A percentile compares a stretch with the other conserved stretches of the same genome.
phyloP scores from a whole-genome alignment of 2,797 vertebrate genomes.

The Poecilia velifera region DNA sequence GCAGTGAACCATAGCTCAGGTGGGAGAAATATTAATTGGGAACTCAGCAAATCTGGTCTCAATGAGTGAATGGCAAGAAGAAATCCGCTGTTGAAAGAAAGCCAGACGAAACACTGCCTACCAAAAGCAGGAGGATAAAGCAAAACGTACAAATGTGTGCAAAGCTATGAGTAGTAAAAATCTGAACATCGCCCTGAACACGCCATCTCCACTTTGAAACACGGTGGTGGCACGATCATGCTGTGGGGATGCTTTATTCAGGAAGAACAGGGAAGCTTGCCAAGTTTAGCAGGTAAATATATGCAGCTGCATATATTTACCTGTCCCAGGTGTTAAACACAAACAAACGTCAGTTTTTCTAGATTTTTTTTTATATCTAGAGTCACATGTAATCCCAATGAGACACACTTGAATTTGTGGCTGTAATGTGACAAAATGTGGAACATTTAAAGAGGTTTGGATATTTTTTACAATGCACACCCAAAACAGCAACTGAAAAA shows the following conservation, averaged over 20 bases:
- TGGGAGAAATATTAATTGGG: neutral
- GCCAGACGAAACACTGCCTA: neutral
- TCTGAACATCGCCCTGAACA: neutral
- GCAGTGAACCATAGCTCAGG: neutral
- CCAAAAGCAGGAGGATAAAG: neutral
- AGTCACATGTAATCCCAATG: neutral
- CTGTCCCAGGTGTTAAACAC: neutral
- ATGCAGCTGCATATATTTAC: neutral
- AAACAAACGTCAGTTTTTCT: neutral
- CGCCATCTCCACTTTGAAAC: neutral
- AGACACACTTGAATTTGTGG: neutral
- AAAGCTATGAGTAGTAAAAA: neutral
- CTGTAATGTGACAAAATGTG: neutral
- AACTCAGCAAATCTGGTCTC: neutral
- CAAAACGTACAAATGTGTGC: neutral
- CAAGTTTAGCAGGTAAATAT: neutral
- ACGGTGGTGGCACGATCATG: neutral
- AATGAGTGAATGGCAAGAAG: neutral
- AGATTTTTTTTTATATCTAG: neutral
- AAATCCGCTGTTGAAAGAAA: too few species aligned
- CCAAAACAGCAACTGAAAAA: neutral
- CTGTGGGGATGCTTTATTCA: neutral
- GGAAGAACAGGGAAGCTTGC: neutral
- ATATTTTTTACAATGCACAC: neutral
- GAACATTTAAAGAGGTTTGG: neutral